Conservation (phyloP, 2,113 vertebrate genomes). For the Thalassoma bifasciatum region DNA sequence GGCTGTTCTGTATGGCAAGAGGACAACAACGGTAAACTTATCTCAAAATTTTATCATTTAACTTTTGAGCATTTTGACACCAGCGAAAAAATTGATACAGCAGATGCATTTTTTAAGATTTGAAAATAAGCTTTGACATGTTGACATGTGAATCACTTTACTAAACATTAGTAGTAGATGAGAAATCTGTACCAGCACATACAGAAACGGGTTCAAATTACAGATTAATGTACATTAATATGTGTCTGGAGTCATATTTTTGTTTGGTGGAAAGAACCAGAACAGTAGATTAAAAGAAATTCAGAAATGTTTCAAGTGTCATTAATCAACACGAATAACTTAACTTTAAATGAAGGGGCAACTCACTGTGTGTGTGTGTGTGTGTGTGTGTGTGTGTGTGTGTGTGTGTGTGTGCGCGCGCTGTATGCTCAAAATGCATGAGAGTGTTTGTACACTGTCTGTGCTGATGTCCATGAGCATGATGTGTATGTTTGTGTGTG, state of each 20-base stretch:
- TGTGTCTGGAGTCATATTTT: background rate
- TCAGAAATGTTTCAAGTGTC: background rate
- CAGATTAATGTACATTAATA: background rate
- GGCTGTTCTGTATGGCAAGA: no score
- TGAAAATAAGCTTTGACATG: no score
- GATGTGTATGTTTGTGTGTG: slow-evolving; percentile 28
- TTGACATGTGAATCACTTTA: no score
- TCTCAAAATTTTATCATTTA: no score
- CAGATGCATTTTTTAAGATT: no score
- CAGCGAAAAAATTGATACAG: no score
- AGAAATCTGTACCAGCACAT: background rate
- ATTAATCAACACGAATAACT: slow-evolving; percentile 12
- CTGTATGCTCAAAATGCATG: slow-evolving; percentile 28
- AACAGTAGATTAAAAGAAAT: background rate
- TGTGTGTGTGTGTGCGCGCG: slow-evolving; percentile 20
- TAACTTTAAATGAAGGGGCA: slow-evolving; percentile 10
- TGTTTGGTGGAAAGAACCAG: slow-evolving; percentile 5
- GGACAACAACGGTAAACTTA: no score
- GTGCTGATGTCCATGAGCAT: slow-evolving; percentile 32
- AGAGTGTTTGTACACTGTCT: slow-evolving; percentile 51
- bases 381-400: slow-evolving; percentile 35
- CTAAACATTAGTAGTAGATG: no score
- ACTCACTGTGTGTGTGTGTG: slow-evolving; percentile 3
- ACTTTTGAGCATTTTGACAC: no score
- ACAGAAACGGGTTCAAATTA: no score